A percentile compares a stretch with the other conserved stretches of the same genome.
These are phyloP conservation scores for Torymus texanus DNA, from an alignment of 2,888 invertebrate species.

Conservation along the genomic window DNA sequence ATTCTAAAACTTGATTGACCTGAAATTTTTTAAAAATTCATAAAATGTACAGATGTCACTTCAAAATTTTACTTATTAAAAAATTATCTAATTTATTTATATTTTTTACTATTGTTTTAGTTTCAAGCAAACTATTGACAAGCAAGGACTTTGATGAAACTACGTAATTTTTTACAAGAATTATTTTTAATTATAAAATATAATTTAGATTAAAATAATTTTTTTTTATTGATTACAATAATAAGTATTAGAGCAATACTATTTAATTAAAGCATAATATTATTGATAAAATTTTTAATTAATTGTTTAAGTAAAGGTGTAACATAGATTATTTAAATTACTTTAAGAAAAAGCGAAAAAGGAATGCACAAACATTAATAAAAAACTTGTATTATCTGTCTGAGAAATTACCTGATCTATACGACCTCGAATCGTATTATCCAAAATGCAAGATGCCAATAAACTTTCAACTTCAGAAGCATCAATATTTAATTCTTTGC, in stretches of 20 bases:
- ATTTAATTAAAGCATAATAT: constrained; percentile 11
- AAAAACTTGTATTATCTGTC: too few relatives aligned
- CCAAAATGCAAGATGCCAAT: constrained; percentile 97
- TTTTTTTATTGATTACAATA: too few relatives aligned
- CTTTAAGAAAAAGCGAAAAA: too few relatives aligned
- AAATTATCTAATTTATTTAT: too few relatives aligned
- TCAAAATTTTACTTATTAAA: too few relatives aligned
- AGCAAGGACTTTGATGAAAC: too few relatives aligned
- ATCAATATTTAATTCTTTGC: constrained; percentile 94
- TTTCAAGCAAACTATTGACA: too few relatives aligned
- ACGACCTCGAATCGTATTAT: constrained; percentile 91
- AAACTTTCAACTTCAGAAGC: constrained; percentile 96
- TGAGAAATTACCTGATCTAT: constrained; percentile 84
- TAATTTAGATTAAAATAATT: constrained; percentile 4
- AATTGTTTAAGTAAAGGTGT: too few relatives aligned
- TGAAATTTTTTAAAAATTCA: constrained; percentile 66
- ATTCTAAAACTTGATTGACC: constrained; percentile 93
- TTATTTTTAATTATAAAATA: background rate
- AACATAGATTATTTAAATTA: too few relatives aligned
- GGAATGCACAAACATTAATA: too few relatives aligned
- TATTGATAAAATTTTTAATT: background rate
- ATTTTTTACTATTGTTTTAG: too few relatives aligned
- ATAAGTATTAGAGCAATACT: constrained; percentile 9
- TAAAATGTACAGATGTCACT: background rate
- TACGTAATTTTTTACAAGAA: too few relatives aligned